These are phyloP conservation scores for Miltochrista miniata DNA, from an alignment of 2,888 invertebrate species.

Conservation along the genomic window DNA sequence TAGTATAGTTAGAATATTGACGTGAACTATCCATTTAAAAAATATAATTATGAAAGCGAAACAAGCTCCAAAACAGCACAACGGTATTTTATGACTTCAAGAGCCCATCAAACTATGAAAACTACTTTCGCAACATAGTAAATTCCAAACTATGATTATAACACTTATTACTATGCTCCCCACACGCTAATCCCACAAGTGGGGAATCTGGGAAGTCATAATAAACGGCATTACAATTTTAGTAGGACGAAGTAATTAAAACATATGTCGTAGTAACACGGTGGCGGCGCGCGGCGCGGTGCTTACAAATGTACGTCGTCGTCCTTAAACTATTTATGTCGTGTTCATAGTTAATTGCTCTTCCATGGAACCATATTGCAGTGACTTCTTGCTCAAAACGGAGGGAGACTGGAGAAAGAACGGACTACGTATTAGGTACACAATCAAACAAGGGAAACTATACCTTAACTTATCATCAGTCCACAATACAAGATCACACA, in stretches of 20 bases:
- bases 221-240: constrained; percentile 32
- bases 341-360: too few relatives aligned
- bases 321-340: too few relatives aligned
- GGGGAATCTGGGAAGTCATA: constrained; percentile 31
- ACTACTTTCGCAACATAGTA: constrained; percentile 7
- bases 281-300: constrained; percentile 22
- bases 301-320: constrained; percentile 23
- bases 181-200: constrained; percentile 29
- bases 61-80: neutral
- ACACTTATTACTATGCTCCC: constrained; percentile 7
- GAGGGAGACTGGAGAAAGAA: too few relatives aligned
- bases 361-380: too few relatives aligned
- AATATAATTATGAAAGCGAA: neutral
- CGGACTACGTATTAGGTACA: too few relatives aligned
- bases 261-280: constrained; percentile 24
- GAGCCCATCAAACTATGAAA: neutral
- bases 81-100: neutral
- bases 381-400: too few relatives aligned
- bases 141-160: constrained; percentile 10
- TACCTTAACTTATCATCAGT: too few relatives aligned
- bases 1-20: too few relatives aligned
- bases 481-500: too few relatives aligned
- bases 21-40: too few relatives aligned
- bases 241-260: constrained; percentile 36
- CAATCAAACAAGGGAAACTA: too few relatives aligned